phyloP scores from a whole-genome alignment of 2,113 vertebrate species.

The Nestor notabilis region DNA sequence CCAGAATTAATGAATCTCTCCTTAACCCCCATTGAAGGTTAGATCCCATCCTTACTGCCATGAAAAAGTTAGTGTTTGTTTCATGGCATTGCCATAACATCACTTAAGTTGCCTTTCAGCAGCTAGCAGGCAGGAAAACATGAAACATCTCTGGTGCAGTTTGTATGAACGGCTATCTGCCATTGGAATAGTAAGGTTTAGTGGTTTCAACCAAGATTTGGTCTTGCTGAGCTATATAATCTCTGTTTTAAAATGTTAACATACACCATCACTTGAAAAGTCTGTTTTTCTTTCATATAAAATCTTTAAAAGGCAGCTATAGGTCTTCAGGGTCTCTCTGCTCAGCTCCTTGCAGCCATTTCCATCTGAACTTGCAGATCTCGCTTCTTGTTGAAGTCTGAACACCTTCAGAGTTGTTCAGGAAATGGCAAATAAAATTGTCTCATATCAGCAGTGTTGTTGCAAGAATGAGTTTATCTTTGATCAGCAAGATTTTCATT shows the following conservation, averaged over 20 bases:
- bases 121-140: background rate
- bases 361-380: background rate
- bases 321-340: too few species aligned
- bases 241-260: background rate
- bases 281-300: background rate
- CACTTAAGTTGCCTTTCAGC: background rate
- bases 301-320: background rate
- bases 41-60: background rate
- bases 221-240: background rate
- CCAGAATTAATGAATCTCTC: background rate
- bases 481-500: background rate
- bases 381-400: background rate
- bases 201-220: background rate
- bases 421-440: background rate
- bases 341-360: background rate
- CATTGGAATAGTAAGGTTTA: rapidly evolving
- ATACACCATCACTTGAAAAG: background rate
- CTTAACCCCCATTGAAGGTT: too few species aligned
- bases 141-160: rapidly evolving
- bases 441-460: rapidly evolving
- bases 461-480: background rate
- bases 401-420: background rate
- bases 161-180: background rate
- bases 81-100: background rate
- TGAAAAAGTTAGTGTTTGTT: background rate